These are phyloP conservation scores for Threskiornis aethiopicus DNA, from an alignment of 2,797 vertebrate species.

Conservation along the genomic window DNA sequence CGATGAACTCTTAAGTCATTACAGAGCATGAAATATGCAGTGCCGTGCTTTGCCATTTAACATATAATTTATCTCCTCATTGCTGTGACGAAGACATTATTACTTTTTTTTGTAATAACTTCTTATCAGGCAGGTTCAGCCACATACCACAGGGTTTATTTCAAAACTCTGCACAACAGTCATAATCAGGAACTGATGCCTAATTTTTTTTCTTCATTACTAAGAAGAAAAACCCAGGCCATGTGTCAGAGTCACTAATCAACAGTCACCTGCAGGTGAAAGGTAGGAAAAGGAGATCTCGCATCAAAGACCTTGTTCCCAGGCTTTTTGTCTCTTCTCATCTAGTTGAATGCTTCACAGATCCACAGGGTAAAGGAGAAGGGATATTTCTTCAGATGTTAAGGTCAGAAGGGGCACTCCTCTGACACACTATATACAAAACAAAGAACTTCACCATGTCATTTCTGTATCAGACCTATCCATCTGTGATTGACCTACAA, in stretches of 20 bases:
- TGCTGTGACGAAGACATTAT: background rate
- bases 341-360: background rate
- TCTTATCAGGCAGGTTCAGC: conserved; percentile 34
- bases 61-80: conserved; percentile 29
- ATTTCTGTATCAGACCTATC: background rate
- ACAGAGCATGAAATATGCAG: conserved; percentile 37
- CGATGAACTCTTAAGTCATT: conserved; percentile 18
- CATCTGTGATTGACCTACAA: background rate
- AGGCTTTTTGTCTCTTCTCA: background rate
- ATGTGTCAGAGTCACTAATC: background rate
- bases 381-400: background rate
- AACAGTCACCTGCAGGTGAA: background rate
- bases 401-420: background rate
- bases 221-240: background rate
- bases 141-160: background rate
- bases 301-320: background rate
- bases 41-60: conserved; percentile 39
- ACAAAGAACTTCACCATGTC: background rate
- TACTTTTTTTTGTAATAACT: background rate
- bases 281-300: background rate
- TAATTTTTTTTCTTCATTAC: background rate
- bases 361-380: background rate
- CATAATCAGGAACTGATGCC: background rate
- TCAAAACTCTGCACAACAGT: background rate
- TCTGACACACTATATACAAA: background rate